Evolutionary conservation across 2,797 vertebrate genomes (phyloP).

Genomic region (Lepilemur septentrionalis): DNA sequence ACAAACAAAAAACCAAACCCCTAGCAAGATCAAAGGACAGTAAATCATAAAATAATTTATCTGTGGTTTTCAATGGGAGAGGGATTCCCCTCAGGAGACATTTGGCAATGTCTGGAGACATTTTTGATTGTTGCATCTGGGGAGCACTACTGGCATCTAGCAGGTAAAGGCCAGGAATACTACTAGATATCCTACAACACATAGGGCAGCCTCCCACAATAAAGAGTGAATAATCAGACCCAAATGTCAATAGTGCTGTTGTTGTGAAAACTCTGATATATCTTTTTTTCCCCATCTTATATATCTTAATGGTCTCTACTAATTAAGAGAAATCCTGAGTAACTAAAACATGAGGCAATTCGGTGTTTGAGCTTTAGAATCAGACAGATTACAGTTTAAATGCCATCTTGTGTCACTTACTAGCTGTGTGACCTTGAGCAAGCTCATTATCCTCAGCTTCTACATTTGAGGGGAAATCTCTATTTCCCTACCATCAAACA

Average conservation of each 20-base stretch:
- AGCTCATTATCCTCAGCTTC: slow-evolving; percentile 9
- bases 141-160: not conserved
- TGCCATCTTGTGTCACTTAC: not conserved
- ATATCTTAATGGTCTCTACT: not conserved
- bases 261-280: not conserved
- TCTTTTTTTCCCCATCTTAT: not conserved
- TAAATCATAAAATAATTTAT: slow-evolving; percentile 47
- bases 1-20: not conserved
- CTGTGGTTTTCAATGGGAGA: not conserved
- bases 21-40: slow-evolving; percentile 32
- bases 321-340: slow-evolving; percentile 30
- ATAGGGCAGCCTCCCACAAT: not conserved
- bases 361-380: not conserved
- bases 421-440: not conserved
- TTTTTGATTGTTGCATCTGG: not conserved
- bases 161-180: not conserved
- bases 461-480: not conserved
- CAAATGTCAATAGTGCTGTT: not conserved
- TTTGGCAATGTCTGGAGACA: not conserved
- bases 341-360: not conserved
- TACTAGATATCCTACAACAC: not conserved
- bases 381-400: not conserved
- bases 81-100: not conserved
- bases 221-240: not conserved
- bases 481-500: not conserved